A percentile compares a stretch with the other conserved stretches of the same genome.
These are phyloP conservation scores for Pterois miles DNA, from an alignment of 2,797 vertebrate species.

Conservation along the genomic window DNA sequence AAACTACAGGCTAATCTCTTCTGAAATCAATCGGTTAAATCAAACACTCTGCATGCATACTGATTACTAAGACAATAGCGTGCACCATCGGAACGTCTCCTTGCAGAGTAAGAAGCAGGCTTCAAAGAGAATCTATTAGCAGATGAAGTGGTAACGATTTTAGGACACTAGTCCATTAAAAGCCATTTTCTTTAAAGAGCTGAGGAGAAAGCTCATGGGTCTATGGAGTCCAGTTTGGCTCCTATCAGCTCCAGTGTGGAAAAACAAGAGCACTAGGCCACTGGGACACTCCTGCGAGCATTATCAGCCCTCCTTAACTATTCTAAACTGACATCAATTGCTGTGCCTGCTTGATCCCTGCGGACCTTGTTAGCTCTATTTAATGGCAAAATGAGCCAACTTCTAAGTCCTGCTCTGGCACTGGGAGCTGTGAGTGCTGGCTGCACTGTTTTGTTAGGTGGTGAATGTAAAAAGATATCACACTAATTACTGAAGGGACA, in stretches of 20 bases:
- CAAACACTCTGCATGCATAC: slow-evolving; percentile 11
- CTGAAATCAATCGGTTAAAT: slow-evolving; percentile 38
- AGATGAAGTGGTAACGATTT: slow-evolving; percentile 67
- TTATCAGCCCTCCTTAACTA: slow-evolving; percentile 75
- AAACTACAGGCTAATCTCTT: slow-evolving; percentile 24
- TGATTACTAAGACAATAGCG: slow-evolving; percentile 43
- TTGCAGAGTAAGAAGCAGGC: slow-evolving; percentile 29
- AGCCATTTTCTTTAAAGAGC: slow-evolving; percentile 63
- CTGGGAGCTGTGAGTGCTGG: slow-evolving; percentile 38
- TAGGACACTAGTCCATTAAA: slow-evolving; percentile 66
- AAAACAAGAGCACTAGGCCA: slow-evolving; percentile 58
- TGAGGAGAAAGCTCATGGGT: slow-evolving; percentile 45
- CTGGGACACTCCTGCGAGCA: slow-evolving; percentile 63
- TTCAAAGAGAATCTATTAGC: slow-evolving; percentile 68
- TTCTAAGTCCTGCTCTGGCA: slow-evolving; percentile 62
- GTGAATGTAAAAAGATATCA: slow-evolving; percentile 64
- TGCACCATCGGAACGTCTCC: slow-evolving; percentile 22
- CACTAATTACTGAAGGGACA: slow-evolving; percentile 61
- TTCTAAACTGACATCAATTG: slow-evolving; percentile 78
- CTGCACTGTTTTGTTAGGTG: slow-evolving; percentile 48
- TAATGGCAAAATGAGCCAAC: slow-evolving; percentile 75
- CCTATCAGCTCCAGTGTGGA: slow-evolving; percentile 45
- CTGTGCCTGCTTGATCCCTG: slow-evolving; percentile 68
- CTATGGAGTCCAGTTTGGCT: slow-evolving; percentile 54
- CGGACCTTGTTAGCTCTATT: slow-evolving; percentile 78